Evolutionary conservation across 2,888 invertebrate species (phyloP), one percentile per base, ranked within the genome.

Genomic region (Acleris emargana): DNA sequence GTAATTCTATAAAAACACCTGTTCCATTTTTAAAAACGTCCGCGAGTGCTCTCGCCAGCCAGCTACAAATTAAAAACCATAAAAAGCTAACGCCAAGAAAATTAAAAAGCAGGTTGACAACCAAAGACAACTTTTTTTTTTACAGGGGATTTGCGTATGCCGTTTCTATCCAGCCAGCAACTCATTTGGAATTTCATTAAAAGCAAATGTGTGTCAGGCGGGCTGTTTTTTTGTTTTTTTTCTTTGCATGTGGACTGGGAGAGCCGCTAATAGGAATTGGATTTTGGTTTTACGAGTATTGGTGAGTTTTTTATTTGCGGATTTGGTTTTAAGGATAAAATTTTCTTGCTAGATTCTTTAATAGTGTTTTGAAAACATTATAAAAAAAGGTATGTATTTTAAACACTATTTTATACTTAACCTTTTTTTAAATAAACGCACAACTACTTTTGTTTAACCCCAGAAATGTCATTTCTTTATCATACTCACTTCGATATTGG

Each of bases 131-230:
- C 42, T 42, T n/a, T 1, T 42, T 20, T 42, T 57, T 43, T 43
- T 16, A 38, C 16, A 20, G 49, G n/a, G 42, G 51, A 60, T 51
- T 60, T 51, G 59, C 51, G 42, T 13, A 5, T 50, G 49, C 58
- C 47, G 42, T 54, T 54, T 18, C 38, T 20, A 45, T 45, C 57
- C 45, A 17, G 57, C 57, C 57, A 57, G 57, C 43, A 57, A 57
- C 43, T 57, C 57, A 57, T 57, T 57, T 25, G 43, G 57, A 45
- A 57, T 57, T 57, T 57, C 57, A 57, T 57, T 45, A 57, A 57
- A 57, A 57, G 57, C 45, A 42, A 57, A 57, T 57, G 45, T 57
- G 57, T 57, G 57, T 57, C 57, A 57, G 57, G 45, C 57, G 57
- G 11, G 16, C 57, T 4, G 55, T 22, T 20, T 25, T 55, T 43